Percentiles rank a stretch among this genome's conserved stretches.
Evolutionary conservation across 2,888 invertebrate species (phyloP).

Genomic region (Smittia sp.): DNA sequence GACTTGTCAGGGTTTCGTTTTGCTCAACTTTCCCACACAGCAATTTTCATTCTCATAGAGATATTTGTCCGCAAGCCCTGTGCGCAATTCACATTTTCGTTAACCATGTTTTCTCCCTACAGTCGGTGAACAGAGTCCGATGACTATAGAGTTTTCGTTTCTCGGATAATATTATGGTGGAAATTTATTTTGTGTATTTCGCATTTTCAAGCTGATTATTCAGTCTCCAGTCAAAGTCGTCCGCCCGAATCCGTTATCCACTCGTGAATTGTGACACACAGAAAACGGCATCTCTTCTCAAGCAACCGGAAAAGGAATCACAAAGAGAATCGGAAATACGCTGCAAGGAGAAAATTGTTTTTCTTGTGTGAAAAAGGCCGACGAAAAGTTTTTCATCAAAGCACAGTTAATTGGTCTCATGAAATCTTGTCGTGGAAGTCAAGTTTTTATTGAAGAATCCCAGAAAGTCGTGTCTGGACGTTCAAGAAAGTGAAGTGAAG

Average conservation of each 20-base stretch:
- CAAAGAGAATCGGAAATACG: not conserved
- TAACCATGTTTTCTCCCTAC: not conserved
- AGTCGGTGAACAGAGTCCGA: not conserved
- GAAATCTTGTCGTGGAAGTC: not conserved
- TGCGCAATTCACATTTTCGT: slow-evolving; percentile 6
- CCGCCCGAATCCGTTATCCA: not conserved
- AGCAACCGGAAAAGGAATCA: not conserved
- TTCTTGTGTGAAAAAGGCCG: not conserved
- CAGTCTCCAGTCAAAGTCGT: not conserved
- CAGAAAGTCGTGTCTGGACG: not conserved
- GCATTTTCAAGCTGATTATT: not conserved
- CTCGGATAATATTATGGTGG: not conserved
- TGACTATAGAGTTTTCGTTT: not conserved
- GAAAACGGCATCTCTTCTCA: not conserved
- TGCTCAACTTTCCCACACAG: no score
- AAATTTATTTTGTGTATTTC: slow-evolving; percentile 6
- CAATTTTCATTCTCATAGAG: no score
- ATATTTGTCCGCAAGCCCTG: not conserved
- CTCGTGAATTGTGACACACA: not conserved
- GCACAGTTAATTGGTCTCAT: not conserved
- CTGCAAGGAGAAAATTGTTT: not conserved
- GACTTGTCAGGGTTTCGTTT: no score
- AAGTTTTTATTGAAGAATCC: not conserved
- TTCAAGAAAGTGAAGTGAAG: slow-evolving; percentile 5
- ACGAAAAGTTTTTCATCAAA: not conserved